Evolutionary conservation across 2,113 vertebrate genomes (phyloP), one percentile per base, ranked within the genome.

Genomic region (Thymallus thymallus): DNA sequence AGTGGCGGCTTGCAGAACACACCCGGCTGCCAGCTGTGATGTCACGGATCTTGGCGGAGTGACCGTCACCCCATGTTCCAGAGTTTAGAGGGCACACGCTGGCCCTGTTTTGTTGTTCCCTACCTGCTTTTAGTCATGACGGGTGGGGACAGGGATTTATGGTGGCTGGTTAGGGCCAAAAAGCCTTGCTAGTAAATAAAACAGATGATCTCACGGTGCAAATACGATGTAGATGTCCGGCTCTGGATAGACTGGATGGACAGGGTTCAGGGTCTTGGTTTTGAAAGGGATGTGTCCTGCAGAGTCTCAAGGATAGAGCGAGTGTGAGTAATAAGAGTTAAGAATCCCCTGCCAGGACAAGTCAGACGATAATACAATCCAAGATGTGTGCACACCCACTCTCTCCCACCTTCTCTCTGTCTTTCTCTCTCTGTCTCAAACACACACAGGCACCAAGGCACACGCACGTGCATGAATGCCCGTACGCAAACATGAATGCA

Each of bases 11-110:
- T 41, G 48, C 26, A 29, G 23, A 65, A 48, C 41, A 9, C 45
- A 13, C 56, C 18, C 30, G 69, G 58, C 30, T 24, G 92, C 94
- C 94, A 94, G 91, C 88, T 88, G 13, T 94, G 92, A 94, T 92
- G 92, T 94, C 92, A 92, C 74, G 1, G 74, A 35, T 69, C 65
- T 92, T 92, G 93, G 92, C 88, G 89, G 88, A 9, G 14, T 60
- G 29, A 71, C 55, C 45, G 6, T 29, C 46, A 6, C 23, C 82
- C 82, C 84, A 87, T 85, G 83, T 86, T 80, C 20, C 9, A 16
- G 66, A 22, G 35, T 68, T 67, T 5, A 22, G 23, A 23, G 32
- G n/a, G 35, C 66, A 45, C 66, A 66, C 46, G n/a, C n/a, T 20
- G 68, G 68, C 16, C 68, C 9, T 41, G 9, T 22, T 13, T 26